Conservation (phyloP, 2,113 vertebrate species). For the Syngnathoides biaculeatus region DNA sequence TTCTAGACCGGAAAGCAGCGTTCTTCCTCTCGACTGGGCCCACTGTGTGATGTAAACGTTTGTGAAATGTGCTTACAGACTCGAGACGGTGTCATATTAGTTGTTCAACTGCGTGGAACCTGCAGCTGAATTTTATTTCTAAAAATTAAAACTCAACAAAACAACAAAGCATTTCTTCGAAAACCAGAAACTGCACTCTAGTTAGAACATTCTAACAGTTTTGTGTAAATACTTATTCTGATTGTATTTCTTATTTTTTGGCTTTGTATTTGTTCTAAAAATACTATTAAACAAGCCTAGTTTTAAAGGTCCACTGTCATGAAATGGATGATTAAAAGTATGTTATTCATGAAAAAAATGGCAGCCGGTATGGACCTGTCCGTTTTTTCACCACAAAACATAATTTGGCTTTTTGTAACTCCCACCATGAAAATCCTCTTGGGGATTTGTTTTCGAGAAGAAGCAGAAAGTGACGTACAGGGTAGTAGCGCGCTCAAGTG, state of each 20-base stretch:
- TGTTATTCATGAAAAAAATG: no score
- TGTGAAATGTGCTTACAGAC: not conserved
- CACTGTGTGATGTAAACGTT: constrained; percentile 10
- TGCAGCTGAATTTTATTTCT: not conserved
- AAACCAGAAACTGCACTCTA: not conserved
- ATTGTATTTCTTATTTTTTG: not conserved
- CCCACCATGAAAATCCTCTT: no score
- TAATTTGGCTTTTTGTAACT: no score
- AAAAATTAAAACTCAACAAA: not conserved
- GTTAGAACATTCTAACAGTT: not conserved
- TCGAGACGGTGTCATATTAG: not conserved
- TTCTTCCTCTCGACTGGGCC: constrained; percentile 52
- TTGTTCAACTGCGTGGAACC: not conserved
- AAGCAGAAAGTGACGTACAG: no score
- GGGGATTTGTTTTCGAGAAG: no score
- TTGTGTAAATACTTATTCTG: not conserved
- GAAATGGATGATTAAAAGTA: no score
- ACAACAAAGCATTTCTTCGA: not conserved
- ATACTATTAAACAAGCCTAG: not conserved
- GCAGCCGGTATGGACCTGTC: no score
- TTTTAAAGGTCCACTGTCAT: no score
- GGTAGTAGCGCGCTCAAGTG: no score
- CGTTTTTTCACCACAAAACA: no score
- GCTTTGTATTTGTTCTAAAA: not conserved
- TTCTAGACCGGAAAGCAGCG: constrained; percentile 53